Base-by-base conservation (phyloP, 1,140 invertebrate species). In the Orius insidiosus region DNA sequence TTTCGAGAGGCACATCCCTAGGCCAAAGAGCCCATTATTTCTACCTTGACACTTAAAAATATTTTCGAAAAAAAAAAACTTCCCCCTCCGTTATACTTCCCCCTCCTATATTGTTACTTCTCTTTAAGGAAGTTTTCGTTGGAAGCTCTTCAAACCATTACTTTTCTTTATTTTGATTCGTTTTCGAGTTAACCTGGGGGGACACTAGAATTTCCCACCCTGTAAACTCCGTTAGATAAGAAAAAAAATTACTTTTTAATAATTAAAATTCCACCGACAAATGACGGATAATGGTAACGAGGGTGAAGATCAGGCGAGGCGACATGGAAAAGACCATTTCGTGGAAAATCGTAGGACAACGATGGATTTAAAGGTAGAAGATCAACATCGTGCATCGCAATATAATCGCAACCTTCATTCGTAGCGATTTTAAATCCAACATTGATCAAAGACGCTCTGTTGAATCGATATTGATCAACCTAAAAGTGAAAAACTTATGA, bases 311-410 rank as follows among this genome's bases (percentile, higher is more conserved):
- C 70, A 0, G 89, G 87, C 2, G 85, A 81, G 5, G 90, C 80
- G 53, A 95, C 68, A 60, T 95, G 92, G 51, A 80, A 70, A 0
- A 84, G 80, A 19, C 74, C 75, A 47, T 66, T 53, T 18, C 63
- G 64, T 32, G 96, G 93, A 69, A 82, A 97, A 13, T 63, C 61
- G 58, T 89, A 89, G n/a, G 65, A 66, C 19, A 97, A 62, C 38
- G 81, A 68, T 42, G 78, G 66, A 62, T 98, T 98, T 30, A 90
- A 59, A 2, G 96, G 96, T 40, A 98, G 59, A 14, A 98, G 66
- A 68, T 99, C 96, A 5, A 99, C 93, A 70, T 99, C 96, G 64
- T 99, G 96, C 89, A 99, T 98, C 2, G 81, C 93, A 54, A 99
- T 82, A 59, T 98, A 98, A 64, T 98, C 90, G 67, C 80, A 93